Evolutionary conservation across 1,140 invertebrate genomes (phyloP).

Genomic region (Diachasma alloeum): DNA sequence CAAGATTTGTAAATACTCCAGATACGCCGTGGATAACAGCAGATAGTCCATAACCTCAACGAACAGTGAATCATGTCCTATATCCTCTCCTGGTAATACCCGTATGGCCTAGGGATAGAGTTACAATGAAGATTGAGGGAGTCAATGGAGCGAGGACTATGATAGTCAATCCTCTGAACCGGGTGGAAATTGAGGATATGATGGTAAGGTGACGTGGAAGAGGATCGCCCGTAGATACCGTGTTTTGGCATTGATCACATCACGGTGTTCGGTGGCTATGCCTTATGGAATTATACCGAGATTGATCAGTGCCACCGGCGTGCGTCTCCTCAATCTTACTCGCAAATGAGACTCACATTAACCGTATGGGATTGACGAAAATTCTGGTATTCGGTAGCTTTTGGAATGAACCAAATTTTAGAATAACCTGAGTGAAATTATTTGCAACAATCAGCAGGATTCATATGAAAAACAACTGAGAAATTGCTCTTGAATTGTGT

Average conservation of each 20-base stretch:
- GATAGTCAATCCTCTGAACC: background rate
- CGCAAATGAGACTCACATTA: background rate
- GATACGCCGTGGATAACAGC: background rate
- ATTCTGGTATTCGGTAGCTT: background rate
- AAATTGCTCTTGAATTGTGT: too few relatives aligned
- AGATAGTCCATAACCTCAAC: background rate
- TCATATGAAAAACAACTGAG: too few relatives aligned
- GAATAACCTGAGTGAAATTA: too few relatives aligned
- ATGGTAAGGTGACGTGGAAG: background rate
- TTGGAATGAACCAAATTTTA: too few relatives aligned
- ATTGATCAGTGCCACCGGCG: background rate
- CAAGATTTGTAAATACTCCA: background rate
- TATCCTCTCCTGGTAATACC: background rate
- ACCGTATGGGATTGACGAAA: background rate
- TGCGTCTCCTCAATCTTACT: background rate
- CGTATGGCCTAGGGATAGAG: background rate
- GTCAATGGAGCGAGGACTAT: background rate
- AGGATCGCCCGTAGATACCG: background rate
- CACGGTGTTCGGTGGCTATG: background rate
- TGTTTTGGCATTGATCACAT: background rate
- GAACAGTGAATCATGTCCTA: background rate
- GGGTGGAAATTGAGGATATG: background rate
- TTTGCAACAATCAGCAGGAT: too few relatives aligned
- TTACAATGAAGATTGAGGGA: background rate
- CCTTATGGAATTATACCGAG: background rate